Conservation (phyloP, 2,797 vertebrate genomes). For the Mus caroli region DNA sequence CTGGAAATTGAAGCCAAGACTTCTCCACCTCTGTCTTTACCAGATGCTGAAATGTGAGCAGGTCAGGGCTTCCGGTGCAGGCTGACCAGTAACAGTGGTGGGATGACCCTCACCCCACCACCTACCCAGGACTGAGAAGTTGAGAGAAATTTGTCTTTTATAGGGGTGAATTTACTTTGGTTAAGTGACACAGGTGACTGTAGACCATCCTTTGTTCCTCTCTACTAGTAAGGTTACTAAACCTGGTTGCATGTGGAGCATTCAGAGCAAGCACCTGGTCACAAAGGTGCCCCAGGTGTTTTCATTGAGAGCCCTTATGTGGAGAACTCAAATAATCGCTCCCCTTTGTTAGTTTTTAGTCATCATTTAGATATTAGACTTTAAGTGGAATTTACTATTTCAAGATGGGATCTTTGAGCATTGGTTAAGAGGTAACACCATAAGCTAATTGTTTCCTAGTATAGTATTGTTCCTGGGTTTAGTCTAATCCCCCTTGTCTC, state of each 20-base stretch:
- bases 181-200: neutral
- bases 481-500: conserved; percentile 60
- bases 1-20: conserved; percentile 29
- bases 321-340: conserved; percentile 13
- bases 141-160: conserved; percentile 23
- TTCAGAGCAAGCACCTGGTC: neutral
- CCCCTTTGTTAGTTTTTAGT: conserved; percentile 10
- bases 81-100: neutral
- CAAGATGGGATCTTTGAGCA: conserved; percentile 19
- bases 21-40: neutral
- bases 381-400: conserved; percentile 44
- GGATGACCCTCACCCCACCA: neutral
- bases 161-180: neutral
- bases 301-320: conserved; percentile 6
- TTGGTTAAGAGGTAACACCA: neutral
- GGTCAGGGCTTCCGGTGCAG: neutral
- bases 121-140: neutral
- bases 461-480: conserved; percentile 55
- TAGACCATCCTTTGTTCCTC: neutral
- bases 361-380: conserved; percentile 46
- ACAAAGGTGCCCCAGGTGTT: neutral
- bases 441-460: conserved; percentile 40
- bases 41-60: neutral
- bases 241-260: neutral
- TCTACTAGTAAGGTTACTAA: neutral